Conservation (phyloP, 1,140 invertebrate genomes). For the Pentalonia nigronervosa region DNA sequence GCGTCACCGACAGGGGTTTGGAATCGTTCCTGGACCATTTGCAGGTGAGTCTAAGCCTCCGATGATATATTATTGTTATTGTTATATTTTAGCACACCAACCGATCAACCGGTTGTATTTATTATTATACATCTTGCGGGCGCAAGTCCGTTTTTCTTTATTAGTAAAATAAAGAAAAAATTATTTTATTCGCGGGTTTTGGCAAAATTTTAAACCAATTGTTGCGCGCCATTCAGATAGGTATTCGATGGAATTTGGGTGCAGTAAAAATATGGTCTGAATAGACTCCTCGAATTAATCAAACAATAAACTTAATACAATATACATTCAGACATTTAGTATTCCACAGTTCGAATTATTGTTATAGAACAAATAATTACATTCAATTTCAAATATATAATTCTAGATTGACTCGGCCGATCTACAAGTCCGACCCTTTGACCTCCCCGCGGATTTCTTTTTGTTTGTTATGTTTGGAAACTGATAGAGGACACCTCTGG, state of each 20-base stretch:
- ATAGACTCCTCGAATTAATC: not conserved
- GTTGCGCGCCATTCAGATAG: not conserved
- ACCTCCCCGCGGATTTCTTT: not conserved
- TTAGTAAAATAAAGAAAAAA: not conserved
- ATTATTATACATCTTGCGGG: not conserved
- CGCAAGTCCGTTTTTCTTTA: not conserved
- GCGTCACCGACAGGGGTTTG: constrained; percentile 85
- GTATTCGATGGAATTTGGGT: not conserved
- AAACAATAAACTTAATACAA: not conserved
- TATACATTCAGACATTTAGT: not conserved
- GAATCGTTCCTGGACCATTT: constrained; percentile 86
- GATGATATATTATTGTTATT: not conserved
- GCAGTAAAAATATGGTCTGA: not conserved
- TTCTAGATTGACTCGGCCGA: not conserved
- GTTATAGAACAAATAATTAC: not conserved
- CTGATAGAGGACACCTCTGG: not conserved
- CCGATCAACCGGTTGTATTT: not conserved
- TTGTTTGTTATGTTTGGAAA: not conserved
- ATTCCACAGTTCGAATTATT: not conserved
- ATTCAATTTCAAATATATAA: not conserved
- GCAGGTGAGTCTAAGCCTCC: constrained; percentile 69
- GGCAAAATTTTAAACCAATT: not conserved
- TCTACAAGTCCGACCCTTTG: not conserved
- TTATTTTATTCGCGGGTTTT: not conserved
- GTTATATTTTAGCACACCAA: not conserved